These are phyloP conservation scores for Acanthopagrus latus DNA, from an alignment of 2,797 vertebrate species.

Conservation along the genomic window DNA sequence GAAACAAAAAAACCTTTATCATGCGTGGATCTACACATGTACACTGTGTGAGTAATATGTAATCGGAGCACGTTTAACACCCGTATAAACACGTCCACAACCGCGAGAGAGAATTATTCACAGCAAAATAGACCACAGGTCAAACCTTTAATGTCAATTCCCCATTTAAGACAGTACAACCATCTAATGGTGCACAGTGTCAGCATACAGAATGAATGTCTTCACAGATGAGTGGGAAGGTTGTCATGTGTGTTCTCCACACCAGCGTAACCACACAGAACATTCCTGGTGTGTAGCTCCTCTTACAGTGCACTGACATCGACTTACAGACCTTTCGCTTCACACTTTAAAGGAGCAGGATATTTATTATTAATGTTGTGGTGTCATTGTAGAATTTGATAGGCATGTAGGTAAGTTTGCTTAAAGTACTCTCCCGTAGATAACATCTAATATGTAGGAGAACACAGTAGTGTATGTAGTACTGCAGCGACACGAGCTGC, in stretches of 20 bases:
- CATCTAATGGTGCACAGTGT: slow-evolving; percentile 18
- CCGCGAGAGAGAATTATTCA: not conserved
- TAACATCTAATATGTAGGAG: slow-evolving; percentile 40
- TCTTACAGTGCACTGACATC: not conserved
- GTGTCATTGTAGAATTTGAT: slow-evolving; percentile 44
- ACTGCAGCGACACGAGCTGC: slow-evolving; percentile 4
- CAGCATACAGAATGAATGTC: not conserved
- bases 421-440: slow-evolving; percentile 25
- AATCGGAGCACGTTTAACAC: not conserved
- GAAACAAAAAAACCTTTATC: too few relatives aligned
- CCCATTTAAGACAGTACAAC: not conserved
- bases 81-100: not conserved
- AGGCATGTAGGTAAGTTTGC: slow-evolving; percentile 16
- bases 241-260: slow-evolving; percentile 8
- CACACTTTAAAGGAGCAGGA: not conserved
- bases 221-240: not conserved
- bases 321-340: slow-evolving; percentile 8
- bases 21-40: too few relatives aligned
- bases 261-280: slow-evolving; percentile 18
- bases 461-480: not conserved
- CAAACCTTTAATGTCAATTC: slow-evolving; percentile 9
- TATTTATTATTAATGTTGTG: slow-evolving; percentile 62
- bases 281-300: not conserved
- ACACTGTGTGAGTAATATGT: too few relatives aligned
- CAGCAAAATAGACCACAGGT: not conserved